Base-by-base conservation (phyloP, 2,113 vertebrate species). In the Cyprinus carpio region DNA sequence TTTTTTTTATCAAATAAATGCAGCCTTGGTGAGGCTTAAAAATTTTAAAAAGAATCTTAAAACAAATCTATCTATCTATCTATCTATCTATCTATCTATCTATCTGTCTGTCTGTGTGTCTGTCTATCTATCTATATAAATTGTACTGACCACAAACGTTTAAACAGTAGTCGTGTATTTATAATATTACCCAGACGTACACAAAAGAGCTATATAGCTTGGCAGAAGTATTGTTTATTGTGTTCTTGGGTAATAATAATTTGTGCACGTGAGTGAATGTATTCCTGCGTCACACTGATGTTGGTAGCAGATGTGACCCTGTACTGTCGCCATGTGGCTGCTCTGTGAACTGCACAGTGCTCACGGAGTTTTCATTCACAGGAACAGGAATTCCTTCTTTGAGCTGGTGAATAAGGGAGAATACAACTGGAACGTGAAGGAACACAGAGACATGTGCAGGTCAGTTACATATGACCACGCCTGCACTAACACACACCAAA, bases 371-470 rank as follows among this genome's bases (percentile, higher is more conserved):
- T 90, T 74, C 29, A 81, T 60, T 91, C 93, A 84, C 91, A 99
- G 98, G 92, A 98, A 96, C 89, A 96, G 98, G 90, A 97, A 93
- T 2, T 95, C 94, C 16, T 99, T 99, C 94, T 99, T 99, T 93
- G 96, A 99, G 91, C 95, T 99, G 91, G 97, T 99, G 93, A 95
- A 92, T 89, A 98, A 97, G 90, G 97, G 96, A 84, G 96, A 96
- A 85, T 99, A 97, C 90, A 97, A 99, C 81, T 99, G 98, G 97
- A 99, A 96, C 23, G 93, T 96, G 88, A 96, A 97, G 92, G 94
- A 90, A 3, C 97, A 99, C 86, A 95, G 97, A 91, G 96, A 98
- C 92, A 94, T 97, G 95, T 97, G 98, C 96, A 96, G 97, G 98
- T 97, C 92, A 88, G 80, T 56, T 9, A 46, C 54, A 71, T 23